Evolutionary conservation across 1,140 invertebrate genomes (phyloP), one percentile per base, ranked within the genome.

Genomic region (Rhizoglyphus robini): DNA sequence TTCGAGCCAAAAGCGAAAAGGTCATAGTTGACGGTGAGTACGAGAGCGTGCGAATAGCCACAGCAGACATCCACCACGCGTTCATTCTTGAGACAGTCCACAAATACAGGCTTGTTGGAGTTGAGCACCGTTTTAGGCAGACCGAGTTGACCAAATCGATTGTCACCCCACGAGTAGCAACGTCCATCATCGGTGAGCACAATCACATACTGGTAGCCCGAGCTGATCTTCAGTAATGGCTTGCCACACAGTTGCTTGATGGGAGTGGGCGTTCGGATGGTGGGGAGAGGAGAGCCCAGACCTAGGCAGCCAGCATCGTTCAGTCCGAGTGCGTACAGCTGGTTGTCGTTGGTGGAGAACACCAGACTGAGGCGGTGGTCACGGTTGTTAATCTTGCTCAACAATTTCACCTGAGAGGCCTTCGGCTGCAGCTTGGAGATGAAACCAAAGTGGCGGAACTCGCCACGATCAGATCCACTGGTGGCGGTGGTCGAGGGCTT

Each of bases 81-180:
- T 18, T 58, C 54, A n/a, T n/a, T n/a, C n/a, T 20, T 20, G 15
- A 60, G 13, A 1, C 18, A 1, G 13, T 30, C 15, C 8, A 60
- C 36, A 3, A 60, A 46, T 46, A 27, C 13, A 23, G 58, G 58
- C 27, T 38, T 60, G 29, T 29, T 29, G 2, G 36, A 15, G 18
- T n/a, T 13, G 3, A 23, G 29, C 13, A n/a, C 15, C 13, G n/a
- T 29, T n/a, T 29, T 15, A 3, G 15, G 11, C n/a, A 60, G 25
- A n/a, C 58, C 58, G 1, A 60, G 15, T 60, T 60, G 58, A 46
- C 58, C 58, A 32, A 60, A 60, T 46, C 25, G 15, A 46, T 60
- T 60, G 13, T 60, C 58, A 2, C 58, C 58, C 58, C 58, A 60
- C 11, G 58, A 60, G 13, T 20, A 60, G 15, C 32, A 34, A 27